Base-by-base conservation (phyloP, 1,140 invertebrate genomes). In the Hydropsyche tenuis region DNA sequence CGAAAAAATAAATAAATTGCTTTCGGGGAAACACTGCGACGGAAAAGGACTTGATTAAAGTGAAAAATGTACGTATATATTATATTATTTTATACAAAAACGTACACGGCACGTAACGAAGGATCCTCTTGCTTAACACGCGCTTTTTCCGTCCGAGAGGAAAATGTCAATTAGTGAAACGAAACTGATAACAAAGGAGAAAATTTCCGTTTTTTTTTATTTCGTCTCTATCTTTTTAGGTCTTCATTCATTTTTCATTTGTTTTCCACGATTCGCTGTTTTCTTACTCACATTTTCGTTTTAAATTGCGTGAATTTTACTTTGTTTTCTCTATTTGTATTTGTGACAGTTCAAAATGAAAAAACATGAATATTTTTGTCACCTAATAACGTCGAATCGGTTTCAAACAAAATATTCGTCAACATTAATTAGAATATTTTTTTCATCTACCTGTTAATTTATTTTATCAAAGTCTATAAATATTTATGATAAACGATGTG, bases 1-100 rank as follows among this genome's bases (percentile, higher is more conserved):
- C 20, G 42, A 45, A 45, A 65, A 45, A 45, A 65, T 65, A 65
- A 65, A 65, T 65, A 65, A 65, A 65, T 65, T 42, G 25, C 65
- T 68, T 68, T 60, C 22, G 56, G 22, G 56, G 56, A 60, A 60
- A 60, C 51, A 53, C 7, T 53, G 51, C 51, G 11, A 7, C 7
- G n/a, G 3, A 9, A 18, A 56, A 56, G 51, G 56, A 60, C 56
- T 60, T 60, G 20, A 60, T 60, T 60, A 60, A 60, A 60, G 23
- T 25, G 56, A 16, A 37, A 37, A 37, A 9, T 37, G 30, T 37
- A 37, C 30, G 9, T 37, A 16, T 18, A 27, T 65, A 16, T 20
- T 27, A 11, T 65, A 14, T 65, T 37, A n/a, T 23, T 37, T 37
- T n/a, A 4, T 14, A 14, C 45, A 25, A 60, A 25, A 60, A 11